Evolutionary conservation across 2,113 vertebrate genomes (phyloP).

Genomic region (Rhinoptilus africanus): DNA sequence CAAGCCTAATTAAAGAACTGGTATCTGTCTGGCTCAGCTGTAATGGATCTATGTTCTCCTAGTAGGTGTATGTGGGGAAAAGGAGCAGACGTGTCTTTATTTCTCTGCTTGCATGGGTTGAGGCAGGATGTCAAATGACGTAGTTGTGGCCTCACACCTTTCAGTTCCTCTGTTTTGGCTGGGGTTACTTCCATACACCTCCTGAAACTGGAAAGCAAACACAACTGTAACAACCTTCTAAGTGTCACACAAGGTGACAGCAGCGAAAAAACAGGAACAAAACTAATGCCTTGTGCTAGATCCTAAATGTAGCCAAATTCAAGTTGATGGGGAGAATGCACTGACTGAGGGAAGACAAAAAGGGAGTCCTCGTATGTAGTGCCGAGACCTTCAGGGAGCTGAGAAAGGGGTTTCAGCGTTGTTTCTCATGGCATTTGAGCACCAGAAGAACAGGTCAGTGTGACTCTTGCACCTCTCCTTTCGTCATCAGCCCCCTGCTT

Average conservation of each 20-base stretch:
- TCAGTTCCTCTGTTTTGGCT: not conserved
- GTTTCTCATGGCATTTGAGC: not conserved
- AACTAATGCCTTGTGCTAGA: not conserved
- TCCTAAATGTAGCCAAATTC: not conserved
- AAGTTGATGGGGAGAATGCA: not conserved
- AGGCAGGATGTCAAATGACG: not conserved
- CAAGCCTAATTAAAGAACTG: slow-evolving; percentile 48
- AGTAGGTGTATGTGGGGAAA: not conserved
- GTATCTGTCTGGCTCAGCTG: slow-evolving; percentile 31
- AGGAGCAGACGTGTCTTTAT: not conserved
- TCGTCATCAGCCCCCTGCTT: not conserved
- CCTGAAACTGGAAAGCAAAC: not conserved
- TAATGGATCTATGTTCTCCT: not conserved
- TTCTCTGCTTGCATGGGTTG: not conserved
- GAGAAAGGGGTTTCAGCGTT: not conserved
- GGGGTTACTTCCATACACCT: not conserved
- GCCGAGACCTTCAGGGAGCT: not conserved
- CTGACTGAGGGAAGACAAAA: not conserved
- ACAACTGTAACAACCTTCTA: not conserved
- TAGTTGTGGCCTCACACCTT: not conserved
- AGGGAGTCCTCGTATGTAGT: not conserved
- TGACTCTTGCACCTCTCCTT: not conserved
- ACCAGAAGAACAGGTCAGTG: not conserved
- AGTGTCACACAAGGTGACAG: not conserved
- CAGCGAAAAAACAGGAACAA: not conserved